Base-by-base conservation (phyloP, 37 sponge, comb jelly and placozoan species). In the Theonella swinhoei region DNA sequence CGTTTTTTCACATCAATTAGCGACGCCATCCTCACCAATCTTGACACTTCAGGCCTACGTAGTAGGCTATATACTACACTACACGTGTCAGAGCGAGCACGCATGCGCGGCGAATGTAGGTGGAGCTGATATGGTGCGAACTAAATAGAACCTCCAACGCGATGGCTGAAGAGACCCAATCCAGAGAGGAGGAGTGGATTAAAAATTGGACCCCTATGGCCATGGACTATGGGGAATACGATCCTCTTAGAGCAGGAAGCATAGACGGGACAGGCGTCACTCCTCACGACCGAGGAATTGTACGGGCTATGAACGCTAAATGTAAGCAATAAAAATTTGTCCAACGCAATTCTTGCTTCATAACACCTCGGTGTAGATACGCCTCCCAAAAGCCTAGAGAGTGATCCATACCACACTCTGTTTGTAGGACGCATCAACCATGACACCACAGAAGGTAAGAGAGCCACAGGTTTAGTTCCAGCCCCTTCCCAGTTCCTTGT, bases 241-340 rank as follows among this genome's bases (percentile, higher is more conserved):
- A 91, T 66, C 95, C 99, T 19, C 86, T 99, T 17, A 81, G 74
- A 82, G 88, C 94, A 2, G 99, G 99, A 3, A 99, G 99, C 64
- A 99, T 99, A 61, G 99, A 99, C 71, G 97, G 97, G 29, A 99
- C 99, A 62, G 99, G 96, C 66, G 74, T 72, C 0, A 35, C 75
- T n/a, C 95, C 99, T 4, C 99, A 99, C 63, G 99, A 99, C 76
- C 75, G 79, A 5, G 99, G 81, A 24, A 85, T 96, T 1, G 83
- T 82, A 1, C 62, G 99, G 38, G 99, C 99, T 23, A 62, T 94
- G 75, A 75, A 79, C 40, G 70, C 95, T 23, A 85, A 82, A 3
- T 98, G 95, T 89, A 76, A 42, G 94, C 66, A 29, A 1, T 7
- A 39, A 81, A 59, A 61, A 20, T 32, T 35, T 61, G 39, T 40